Evolutionary conservation across 2,113 vertebrate species (phyloP).

Genomic region (Corynorhinus townsendii): DNA sequence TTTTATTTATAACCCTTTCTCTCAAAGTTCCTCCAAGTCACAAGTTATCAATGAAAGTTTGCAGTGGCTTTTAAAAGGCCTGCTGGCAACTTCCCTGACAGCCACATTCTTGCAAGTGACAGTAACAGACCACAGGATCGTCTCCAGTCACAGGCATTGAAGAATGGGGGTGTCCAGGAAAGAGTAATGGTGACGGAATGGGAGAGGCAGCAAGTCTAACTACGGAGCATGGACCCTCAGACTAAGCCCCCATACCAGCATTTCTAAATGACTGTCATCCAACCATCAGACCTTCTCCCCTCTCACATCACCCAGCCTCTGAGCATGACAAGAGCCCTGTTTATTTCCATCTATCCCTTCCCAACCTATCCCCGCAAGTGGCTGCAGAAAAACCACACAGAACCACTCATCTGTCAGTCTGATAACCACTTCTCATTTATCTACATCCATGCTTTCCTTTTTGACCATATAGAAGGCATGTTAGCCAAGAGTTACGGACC

Average conservation of each 20-base stretch:
- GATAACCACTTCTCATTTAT: not conserved
- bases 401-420: not conserved
- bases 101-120: slow-evolving; percentile 41
- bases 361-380: not conserved
- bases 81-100: slow-evolving; percentile 51
- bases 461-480: not conserved
- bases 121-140: not conserved
- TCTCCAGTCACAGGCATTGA: not conserved
- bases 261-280: not conserved
- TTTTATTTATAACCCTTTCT: slow-evolving; percentile 69
- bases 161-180: not conserved
- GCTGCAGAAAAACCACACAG: not conserved
- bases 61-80: slow-evolving; percentile 49
- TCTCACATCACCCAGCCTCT: not conserved
- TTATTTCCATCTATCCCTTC: not conserved
- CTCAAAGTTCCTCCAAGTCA: slow-evolving; percentile 58
- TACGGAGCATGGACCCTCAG: accelerated
- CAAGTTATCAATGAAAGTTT: slow-evolving; percentile 56
- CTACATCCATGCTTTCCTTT: accelerated
- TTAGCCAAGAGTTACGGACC: not conserved
- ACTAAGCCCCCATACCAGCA: not conserved
- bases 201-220: not conserved
- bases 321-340: not conserved
- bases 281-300: not conserved
- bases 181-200: not conserved